Evolutionary conservation across 2,113 vertebrate species (phyloP), one percentile per base, ranked within the genome.

Genomic region (Laticauda colubrina): DNA sequence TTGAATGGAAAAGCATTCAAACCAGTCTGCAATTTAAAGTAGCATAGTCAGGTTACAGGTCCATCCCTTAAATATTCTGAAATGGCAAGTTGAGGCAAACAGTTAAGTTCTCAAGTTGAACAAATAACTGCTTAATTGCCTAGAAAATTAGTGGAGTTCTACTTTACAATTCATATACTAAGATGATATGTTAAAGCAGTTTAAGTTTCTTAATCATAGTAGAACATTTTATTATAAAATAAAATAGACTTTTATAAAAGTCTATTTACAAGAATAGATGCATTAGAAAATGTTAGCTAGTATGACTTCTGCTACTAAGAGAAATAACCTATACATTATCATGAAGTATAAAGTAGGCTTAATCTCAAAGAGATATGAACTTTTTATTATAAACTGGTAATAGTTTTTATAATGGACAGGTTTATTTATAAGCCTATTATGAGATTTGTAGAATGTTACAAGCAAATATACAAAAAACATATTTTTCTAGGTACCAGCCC

Each of bases 141-240:
- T 48, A 29, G 94, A 0, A 53, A 53, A 43, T 59, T 45, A 92
- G 10, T 2, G 0, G 43, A 87, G 56, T 39, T 89, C 29, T 59
- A 93, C 94, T 93, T 24, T 87, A 69, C 90, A 75, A 75, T 93
- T 14, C 85, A 92, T 26, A 93, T 93, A 14, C 48, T 55, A 95
- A 29, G 14, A 3, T 95, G 54, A 24, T 94, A 93, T 92, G 95
- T 95, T 93, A 96, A 95, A 93, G 92, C 95, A 96, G 88, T 89
- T 95, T 95, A 95, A 97, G 92, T 88, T 54, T 14, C 91, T 81
- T 34, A 91, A 64, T 95, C 93, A n/a, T 64, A 48, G 90, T 93
- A 56, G 57, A 45, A 11, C 34, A 43, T 86, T 54, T 89, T 20
- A 5, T 89, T 94, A 54, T 92, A 95, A 92, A 95, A 95, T n/a